Evolutionary conservation across 2,113 vertebrate genomes (phyloP).

Genomic region (Marmota monax): DNA sequence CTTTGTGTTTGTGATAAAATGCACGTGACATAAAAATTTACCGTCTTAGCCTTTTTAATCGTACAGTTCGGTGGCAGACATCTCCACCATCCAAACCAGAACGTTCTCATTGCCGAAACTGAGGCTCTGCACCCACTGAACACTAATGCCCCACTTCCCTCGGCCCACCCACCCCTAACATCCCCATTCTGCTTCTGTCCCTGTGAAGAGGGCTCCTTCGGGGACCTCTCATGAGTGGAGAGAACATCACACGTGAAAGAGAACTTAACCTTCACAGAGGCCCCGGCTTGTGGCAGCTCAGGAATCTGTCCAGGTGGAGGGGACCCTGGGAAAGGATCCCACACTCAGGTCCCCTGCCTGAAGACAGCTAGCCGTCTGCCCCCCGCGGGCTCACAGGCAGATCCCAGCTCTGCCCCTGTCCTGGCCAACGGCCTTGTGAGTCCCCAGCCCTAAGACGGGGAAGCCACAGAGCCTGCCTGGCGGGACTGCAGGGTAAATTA

Average conservation of each 20-base stretch:
- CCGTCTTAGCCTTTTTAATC: background rate
- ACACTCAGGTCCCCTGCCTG: no score
- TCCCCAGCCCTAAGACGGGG: background rate
- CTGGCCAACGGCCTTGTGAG: background rate
- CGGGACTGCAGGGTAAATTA: rapidly evolving
- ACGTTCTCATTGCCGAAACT: background rate
- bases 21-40: background rate
- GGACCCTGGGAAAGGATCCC: no score
- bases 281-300: background rate
- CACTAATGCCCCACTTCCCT: background rate
- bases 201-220: background rate
- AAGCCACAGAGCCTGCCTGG: background rate
- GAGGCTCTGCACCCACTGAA: background rate
- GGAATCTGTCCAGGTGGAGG: no score
- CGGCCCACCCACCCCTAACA: background rate
- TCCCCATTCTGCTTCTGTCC: background rate
- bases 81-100: no score
- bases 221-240: background rate
- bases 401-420: no score
- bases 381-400: no score
- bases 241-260: background rate
- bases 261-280: background rate
- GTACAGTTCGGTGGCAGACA: background rate
- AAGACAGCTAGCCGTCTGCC: background rate
- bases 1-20: background rate